phyloP scores from a whole-genome alignment of 2,888 invertebrate genomes.

The Leptopilina drosophilae region DNA sequence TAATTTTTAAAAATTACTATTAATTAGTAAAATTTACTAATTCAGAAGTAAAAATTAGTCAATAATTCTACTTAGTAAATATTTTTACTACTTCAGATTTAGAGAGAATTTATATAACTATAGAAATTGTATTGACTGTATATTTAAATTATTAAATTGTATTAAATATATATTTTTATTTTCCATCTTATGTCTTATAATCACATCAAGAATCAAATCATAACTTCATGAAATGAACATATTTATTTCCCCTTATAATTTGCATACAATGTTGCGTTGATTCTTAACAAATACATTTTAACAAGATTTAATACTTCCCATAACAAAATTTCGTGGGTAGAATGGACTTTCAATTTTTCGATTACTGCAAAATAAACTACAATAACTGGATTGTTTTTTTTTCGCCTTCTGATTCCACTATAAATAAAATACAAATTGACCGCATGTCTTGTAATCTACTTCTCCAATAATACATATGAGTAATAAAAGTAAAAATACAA shows the following conservation, averaged over 20 bases:
- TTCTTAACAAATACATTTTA: background rate
- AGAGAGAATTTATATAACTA: too few relatives aligned
- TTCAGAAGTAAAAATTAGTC: too few relatives aligned
- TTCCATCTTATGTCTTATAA: too few relatives aligned
- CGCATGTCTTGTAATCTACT: slow-evolving; percentile 1
- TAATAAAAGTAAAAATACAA: background rate
- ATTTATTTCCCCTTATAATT: background rate
- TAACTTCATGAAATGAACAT: background rate
- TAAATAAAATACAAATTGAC: background rate
- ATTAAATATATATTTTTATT: too few relatives aligned
- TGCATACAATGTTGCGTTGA: slow-evolving; percentile 9
- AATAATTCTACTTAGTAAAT: too few relatives aligned
- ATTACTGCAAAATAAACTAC: too few relatives aligned
- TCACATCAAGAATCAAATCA: too few relatives aligned
- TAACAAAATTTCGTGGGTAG: background rate
- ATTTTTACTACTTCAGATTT: too few relatives aligned
- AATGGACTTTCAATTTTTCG: background rate
- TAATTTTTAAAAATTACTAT: too few relatives aligned
- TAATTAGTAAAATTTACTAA: too few relatives aligned
- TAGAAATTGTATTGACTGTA: too few relatives aligned
- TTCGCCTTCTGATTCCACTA: background rate
- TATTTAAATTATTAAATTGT: too few relatives aligned
- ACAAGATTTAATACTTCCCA: slow-evolving; percentile 9
- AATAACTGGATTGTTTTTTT: background rate
- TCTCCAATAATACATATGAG: background rate